These are phyloP conservation scores for Ormyrus pomaceus DNA, from an alignment of 2,888 invertebrate species.

Conservation along the genomic window DNA sequence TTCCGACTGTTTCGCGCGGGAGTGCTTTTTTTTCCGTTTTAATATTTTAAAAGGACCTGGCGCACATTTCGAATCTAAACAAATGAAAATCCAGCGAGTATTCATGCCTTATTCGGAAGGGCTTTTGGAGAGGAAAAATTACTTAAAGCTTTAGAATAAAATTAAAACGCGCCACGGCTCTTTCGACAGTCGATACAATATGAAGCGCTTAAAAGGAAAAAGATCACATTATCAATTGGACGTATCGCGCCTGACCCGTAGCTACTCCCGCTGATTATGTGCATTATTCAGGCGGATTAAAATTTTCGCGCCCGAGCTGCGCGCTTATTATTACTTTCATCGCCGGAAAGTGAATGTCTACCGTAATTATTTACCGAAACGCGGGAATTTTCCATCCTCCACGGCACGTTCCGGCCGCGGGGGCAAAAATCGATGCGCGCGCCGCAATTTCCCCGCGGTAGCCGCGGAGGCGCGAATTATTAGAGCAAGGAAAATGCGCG, in stretches of 20 bases:
- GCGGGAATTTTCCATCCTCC: not conserved
- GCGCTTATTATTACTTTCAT: slow-evolving; percentile 35
- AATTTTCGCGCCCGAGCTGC: not conserved
- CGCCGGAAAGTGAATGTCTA: slow-evolving; percentile 1
- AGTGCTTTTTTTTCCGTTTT: too few species aligned
- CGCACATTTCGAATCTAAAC: too few species aligned
- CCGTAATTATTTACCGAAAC: slow-evolving; percentile 14
- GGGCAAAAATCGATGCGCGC: too few species aligned
- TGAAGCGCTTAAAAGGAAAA: not conserved
- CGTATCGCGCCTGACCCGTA: slow-evolving; percentile 1
- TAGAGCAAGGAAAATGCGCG: slow-evolving; percentile 9
- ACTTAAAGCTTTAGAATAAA: too few species aligned
- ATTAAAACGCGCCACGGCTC: too few species aligned
- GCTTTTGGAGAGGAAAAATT: too few species aligned
- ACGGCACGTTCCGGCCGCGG: too few species aligned
- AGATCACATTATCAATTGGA: slow-evolving; percentile 28
- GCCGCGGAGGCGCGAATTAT: not conserved
- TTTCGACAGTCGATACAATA: not conserved
- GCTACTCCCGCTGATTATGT: slow-evolving; percentile 26
- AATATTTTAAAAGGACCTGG: too few species aligned
- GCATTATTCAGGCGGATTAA: slow-evolving; percentile 28
- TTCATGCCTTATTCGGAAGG: too few species aligned
- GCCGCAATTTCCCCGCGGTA: too few species aligned
- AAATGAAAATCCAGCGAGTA: too few species aligned
- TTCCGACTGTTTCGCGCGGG: too few species aligned